These are phyloP conservation scores for Channa argus DNA, from an alignment of 2,113 vertebrate species.

Conservation along the genomic window DNA sequence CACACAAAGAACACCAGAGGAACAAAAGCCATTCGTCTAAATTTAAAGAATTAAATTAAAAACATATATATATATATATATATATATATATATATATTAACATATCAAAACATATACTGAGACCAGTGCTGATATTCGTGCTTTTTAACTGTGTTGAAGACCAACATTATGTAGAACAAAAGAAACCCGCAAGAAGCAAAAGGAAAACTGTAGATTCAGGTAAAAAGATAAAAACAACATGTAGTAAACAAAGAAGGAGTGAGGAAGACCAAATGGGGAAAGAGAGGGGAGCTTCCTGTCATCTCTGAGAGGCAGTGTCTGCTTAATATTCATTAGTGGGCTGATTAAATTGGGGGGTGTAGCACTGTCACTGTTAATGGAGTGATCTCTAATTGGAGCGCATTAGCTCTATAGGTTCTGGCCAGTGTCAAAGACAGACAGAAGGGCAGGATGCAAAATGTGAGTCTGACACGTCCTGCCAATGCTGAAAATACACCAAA, in stretches of 20 bases:
- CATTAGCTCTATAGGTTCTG: conserved; percentile 70
- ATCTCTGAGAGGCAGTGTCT: conserved; percentile 60
- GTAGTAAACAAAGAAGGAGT: background rate
- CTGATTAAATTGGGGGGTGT: conserved; percentile 80
- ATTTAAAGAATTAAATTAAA: background rate
- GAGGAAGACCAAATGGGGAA: conserved; percentile 17
- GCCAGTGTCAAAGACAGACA: conserved; percentile 66
- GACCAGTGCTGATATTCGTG: conserved; percentile 2
- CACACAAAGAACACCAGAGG: conserved; percentile 21
- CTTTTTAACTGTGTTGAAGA: background rate
- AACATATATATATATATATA: too few species aligned
- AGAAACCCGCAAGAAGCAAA: background rate
- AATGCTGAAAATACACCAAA: conserved; percentile 6
- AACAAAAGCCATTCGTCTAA: conserved; percentile 23
- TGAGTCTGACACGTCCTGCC: conserved; percentile 13
- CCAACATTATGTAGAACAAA: background rate
- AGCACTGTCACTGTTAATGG: conserved; percentile 80
- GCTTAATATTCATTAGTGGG: conserved; percentile 74
- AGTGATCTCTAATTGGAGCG: conserved; percentile 77
- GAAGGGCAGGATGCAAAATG: conserved; percentile 27
- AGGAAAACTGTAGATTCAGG: background rate
- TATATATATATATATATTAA: background rate
- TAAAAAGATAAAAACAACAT: background rate
- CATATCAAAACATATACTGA: conserved; percentile 21
- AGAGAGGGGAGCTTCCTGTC: conserved; percentile 48